Evolutionary conservation across 2,113 vertebrate species (phyloP).

Genomic region (Felis chaus): DNA sequence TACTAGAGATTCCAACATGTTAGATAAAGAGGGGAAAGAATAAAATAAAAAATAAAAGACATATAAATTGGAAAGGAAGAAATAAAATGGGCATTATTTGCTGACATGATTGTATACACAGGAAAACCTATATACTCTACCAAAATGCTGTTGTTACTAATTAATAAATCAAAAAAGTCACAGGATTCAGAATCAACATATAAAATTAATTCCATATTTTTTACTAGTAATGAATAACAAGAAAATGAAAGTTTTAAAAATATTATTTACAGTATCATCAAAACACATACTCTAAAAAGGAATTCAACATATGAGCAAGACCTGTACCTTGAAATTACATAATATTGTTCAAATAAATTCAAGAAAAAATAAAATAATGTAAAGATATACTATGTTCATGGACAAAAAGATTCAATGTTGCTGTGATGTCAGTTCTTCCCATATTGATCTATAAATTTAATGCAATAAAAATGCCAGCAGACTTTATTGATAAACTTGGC

Average conservation of each 20-base stretch:
- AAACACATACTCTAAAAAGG: not conserved
- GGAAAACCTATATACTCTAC: not conserved
- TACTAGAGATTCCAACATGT: not conserved
- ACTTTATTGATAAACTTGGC: not conserved
- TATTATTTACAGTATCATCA: not conserved
- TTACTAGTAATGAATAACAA: not conserved
- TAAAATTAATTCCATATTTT: not conserved
- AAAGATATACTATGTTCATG: not conserved
- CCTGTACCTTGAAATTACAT: not conserved
- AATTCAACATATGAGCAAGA: not conserved
- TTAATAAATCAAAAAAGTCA: not conserved
- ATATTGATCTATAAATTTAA: not conserved
- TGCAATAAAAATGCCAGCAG: not conserved
- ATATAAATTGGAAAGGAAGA: not conserved
- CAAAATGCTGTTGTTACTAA: not conserved
- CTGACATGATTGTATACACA: not conserved
- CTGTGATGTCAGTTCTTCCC: not conserved
- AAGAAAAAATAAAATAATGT: not conserved
- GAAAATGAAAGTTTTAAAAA: not conserved
- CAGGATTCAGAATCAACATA: not conserved
- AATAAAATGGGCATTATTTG: not conserved
- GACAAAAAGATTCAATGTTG: not conserved
- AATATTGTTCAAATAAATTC: not conserved
- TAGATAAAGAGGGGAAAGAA: not conserved
- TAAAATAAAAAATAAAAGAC: not conserved